Evolutionary conservation across 2,888 invertebrate species (phyloP).

Genomic region (Drosophila melanosoma): DNA sequence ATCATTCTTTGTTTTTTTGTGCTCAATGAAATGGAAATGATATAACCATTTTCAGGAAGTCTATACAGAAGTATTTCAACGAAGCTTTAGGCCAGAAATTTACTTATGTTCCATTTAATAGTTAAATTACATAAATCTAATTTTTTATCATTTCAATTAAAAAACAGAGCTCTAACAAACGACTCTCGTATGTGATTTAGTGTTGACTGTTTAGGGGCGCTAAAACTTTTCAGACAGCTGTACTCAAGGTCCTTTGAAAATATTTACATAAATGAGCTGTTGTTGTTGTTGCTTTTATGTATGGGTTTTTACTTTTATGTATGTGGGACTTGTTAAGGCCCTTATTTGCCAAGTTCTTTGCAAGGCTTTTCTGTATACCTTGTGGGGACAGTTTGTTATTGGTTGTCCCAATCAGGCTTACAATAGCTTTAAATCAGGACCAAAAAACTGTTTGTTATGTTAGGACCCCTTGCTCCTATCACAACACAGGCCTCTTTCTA

Average conservation of each 20-base stretch:
- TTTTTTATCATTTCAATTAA: neutral
- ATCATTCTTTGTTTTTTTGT: neutral
- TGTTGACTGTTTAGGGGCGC: constrained; percentile 33
- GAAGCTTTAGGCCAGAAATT: neutral
- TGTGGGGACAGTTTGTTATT: constrained; percentile 29
- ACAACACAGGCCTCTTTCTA: constrained; percentile 40
- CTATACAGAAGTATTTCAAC: neutral
- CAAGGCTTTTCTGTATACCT: constrained; percentile 16
- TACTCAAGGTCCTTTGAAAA: constrained; percentile 44
- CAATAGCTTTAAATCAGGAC: constrained; percentile 43
- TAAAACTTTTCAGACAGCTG: constrained; percentile 49
- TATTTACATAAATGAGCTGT: constrained; percentile 69
- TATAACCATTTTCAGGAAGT: neutral
- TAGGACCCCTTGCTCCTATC: neutral
- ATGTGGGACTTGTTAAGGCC: constrained; percentile 45
- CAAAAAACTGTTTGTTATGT: constrained; percentile 6
- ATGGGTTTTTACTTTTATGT: constrained; percentile 21
- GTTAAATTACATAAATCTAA: neutral
- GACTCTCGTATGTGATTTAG: constrained; percentile 57
- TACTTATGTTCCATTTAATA: neutral
- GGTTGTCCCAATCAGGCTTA: constrained; percentile 38
- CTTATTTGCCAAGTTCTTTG: constrained; percentile 21
- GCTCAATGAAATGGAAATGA: constrained; percentile 1
- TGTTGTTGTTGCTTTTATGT: constrained; percentile 13
- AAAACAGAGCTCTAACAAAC: constrained; percentile 11